Percentiles rank a stretch among this genome's conserved stretches.
phyloP scores from a whole-genome alignment of 2,113 vertebrate species.

The Seriola quinqueradiata region DNA sequence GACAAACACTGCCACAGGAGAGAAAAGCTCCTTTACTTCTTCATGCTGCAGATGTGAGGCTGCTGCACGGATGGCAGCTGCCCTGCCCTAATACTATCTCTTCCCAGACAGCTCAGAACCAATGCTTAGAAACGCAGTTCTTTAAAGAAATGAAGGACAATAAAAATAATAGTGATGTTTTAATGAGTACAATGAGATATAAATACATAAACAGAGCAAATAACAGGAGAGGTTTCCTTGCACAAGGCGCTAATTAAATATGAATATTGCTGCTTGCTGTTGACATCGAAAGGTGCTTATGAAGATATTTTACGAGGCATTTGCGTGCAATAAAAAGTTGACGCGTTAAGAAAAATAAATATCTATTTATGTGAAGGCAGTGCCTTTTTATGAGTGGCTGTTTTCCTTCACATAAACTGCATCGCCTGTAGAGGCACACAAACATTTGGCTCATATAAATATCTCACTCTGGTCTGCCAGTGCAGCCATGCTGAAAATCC shows the following conservation, averaged over 20 bases:
- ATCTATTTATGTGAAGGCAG: slow-evolving; percentile 52
- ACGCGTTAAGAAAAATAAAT: slow-evolving; percentile 59
- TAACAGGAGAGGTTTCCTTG: slow-evolving; percentile 46
- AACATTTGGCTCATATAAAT: slow-evolving; percentile 72
- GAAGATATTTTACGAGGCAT: slow-evolving; percentile 56
- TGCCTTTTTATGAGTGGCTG: slow-evolving; percentile 53
- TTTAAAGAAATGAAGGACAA: slow-evolving; percentile 40
- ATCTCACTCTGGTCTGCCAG: slow-evolving; percentile 61
- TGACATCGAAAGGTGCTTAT: slow-evolving; percentile 61
- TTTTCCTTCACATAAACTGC: slow-evolving; percentile 60
- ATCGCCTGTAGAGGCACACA: slow-evolving; percentile 48
- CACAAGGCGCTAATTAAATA: slow-evolving; percentile 66
- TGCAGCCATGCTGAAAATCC: slow-evolving; percentile 70
- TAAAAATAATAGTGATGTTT: slow-evolving; percentile 45
- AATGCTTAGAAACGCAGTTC: slow-evolving; percentile 11
- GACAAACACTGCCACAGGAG: slow-evolving; percentile 45
- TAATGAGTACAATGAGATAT: slow-evolving; percentile 65
- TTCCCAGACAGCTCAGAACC: slow-evolving; percentile 24
- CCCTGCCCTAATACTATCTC: slow-evolving; percentile 21
- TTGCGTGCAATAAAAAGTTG: slow-evolving; percentile 60
- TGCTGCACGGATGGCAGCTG: slow-evolving; percentile 53
- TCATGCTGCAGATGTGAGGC: slow-evolving; percentile 37
- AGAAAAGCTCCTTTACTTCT: slow-evolving; percentile 58
- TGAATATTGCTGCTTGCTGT: slow-evolving; percentile 42
- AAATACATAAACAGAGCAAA: slow-evolving; percentile 59